Conservation (phyloP, 2,888 invertebrate genomes). For the Stenodera caucasica region DNA sequence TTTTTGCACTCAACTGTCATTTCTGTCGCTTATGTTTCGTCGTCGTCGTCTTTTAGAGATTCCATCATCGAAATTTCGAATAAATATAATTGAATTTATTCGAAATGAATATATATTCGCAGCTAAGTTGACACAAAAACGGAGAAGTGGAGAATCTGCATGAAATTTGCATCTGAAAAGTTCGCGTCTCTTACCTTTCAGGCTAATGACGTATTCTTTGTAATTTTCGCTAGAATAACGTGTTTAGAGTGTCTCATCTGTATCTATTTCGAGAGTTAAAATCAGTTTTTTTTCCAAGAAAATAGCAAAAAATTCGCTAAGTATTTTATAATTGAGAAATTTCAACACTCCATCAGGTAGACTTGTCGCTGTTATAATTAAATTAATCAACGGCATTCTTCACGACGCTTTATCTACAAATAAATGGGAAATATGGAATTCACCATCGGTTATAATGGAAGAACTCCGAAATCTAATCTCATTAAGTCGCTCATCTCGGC, state of each 20-base stretch:
- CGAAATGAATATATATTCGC: conserved; percentile 23
- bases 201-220: conserved; percentile 33
- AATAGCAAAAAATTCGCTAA: too few species aligned
- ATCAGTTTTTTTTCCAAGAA: too few species aligned
- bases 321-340: too few species aligned
- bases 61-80: conserved; percentile 26
- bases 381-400: too few species aligned
- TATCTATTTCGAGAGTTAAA: not conserved
- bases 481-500: too few species aligned
- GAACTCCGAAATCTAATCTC: not conserved
- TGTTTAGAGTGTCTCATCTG: not conserved
- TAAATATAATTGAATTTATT: conserved; percentile 32
- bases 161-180: conserved; percentile 35
- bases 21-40: not conserved
- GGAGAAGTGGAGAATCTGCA: conserved; percentile 23
- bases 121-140: conserved; percentile 31
- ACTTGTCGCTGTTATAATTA: too few species aligned
- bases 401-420: too few species aligned
- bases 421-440: too few species aligned
- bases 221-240: conserved; percentile 21
- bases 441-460: too few species aligned
- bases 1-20: too few species aligned
- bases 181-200: conserved; percentile 28
- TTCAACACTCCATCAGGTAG: too few species aligned
- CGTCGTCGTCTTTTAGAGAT: not conserved